Base-by-base conservation (phyloP, 64 coral and sea anemone genomes). In the Cladopsammia gracilis region DNA sequence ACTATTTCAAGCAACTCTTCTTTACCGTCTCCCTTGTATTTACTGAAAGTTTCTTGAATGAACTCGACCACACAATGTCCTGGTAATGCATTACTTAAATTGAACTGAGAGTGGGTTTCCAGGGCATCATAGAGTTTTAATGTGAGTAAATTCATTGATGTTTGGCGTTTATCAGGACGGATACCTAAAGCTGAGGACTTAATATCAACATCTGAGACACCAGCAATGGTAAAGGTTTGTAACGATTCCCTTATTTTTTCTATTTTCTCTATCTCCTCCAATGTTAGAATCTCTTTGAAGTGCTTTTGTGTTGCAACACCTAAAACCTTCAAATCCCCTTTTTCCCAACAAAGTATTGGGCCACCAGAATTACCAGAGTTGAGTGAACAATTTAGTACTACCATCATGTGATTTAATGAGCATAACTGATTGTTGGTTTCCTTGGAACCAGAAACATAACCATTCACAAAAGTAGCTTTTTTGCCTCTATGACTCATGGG, bases 101-200 rank as follows among this genome's bases (percentile, higher is more conserved):
- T 48, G 12, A 75, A 13, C 73, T 48, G 73, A 20, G 43, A 75
- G 19, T 73, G 24, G 7, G 70, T 73, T 45, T 73, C 70, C 34
- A 73, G 14, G 14, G 7, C 70, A 73, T 73, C 48, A 8, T 75
- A 75, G 44, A 75, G 73, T 75, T 75, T 75, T 48, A 75, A 50
- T 3, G 43, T 75, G 4, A 75, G 45, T 0, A 73, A 12, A 73
- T 43, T 8, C 8, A 73, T 2, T 43, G 70, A 14, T 10, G 42
- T 45, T 45, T 73, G 70, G 43, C 25, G 13, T 10, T 10, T 8
- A 25, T 15, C 43, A 44, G 7, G 0, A 6, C n/a, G 14, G 15
- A 5, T 34, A 5, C 20, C 14, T 15, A 13, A 34, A 34, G 57
- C 56, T 3, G 34, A 34, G 34, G 0, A 5, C 16, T 1, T 19